Evolutionary conservation across 2,888 invertebrate genomes (phyloP).

Genomic region (Diaprepes abbreviatus): DNA sequence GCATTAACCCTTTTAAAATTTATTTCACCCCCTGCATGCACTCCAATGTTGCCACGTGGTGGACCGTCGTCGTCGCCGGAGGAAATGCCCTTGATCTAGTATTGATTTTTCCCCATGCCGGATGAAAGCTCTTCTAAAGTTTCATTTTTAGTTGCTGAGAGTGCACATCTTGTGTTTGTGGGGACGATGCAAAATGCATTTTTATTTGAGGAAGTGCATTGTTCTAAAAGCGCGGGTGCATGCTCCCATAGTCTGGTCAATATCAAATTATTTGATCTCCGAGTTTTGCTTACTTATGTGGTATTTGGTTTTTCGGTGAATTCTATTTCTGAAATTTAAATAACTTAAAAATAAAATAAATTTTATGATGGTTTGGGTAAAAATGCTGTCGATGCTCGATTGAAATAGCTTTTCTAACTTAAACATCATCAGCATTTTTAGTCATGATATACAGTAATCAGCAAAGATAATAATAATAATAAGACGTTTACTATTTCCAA

Average conservation of each 20-base stretch:
- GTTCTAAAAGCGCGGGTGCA: slow-evolving; percentile 1
- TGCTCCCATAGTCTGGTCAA: slow-evolving; percentile 8
- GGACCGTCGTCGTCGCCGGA: background rate
- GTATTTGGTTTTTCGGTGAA: too few relatives aligned
- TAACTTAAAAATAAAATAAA: too few relatives aligned
- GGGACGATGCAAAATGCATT: slow-evolving; percentile 36
- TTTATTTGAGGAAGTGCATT: slow-evolving; percentile 28
- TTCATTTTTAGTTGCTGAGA: slow-evolving; percentile 46
- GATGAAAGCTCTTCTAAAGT: slow-evolving; percentile 47
- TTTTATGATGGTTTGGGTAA: too few relatives aligned
- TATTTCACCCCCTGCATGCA: slow-evolving; percentile 32
- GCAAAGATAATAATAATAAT: too few relatives aligned
- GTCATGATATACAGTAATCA: too few relatives aligned
- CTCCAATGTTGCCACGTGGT: slow-evolving; percentile 35
- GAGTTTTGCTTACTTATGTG: background rate
- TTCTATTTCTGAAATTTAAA: too few relatives aligned
- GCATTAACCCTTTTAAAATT: slow-evolving; percentile 28
- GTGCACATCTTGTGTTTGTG: slow-evolving; percentile 39
- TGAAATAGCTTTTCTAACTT: too few relatives aligned
- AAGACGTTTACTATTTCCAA: too few relatives aligned
- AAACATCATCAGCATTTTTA: too few relatives aligned
- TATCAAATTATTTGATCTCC: background rate
- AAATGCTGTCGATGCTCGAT: too few relatives aligned
- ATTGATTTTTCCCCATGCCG: slow-evolving; percentile 48
- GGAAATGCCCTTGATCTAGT: slow-evolving; percentile 49